phyloP scores from a whole-genome alignment of 1,140 invertebrate genomes.

The Neuroterus valhalla region DNA sequence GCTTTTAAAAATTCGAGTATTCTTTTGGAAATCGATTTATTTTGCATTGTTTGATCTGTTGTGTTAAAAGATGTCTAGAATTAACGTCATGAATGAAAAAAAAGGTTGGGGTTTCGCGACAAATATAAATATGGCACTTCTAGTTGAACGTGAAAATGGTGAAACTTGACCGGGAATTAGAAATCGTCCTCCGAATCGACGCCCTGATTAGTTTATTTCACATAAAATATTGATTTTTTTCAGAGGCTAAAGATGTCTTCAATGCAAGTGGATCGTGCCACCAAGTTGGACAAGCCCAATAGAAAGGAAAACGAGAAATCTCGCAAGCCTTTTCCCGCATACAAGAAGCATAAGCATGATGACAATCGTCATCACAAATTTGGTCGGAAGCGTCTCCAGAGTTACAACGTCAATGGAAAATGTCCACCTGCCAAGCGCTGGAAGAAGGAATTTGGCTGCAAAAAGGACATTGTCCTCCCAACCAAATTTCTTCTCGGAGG shows the following conservation, averaged over 20 bases:
- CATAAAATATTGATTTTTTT: conserved; percentile 37
- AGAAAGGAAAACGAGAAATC: conserved; percentile 70
- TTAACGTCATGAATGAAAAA: too few species aligned
- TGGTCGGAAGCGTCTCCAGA: conserved; percentile 75
- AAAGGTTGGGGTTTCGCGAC: too few species aligned
- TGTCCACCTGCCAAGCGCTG: conserved; percentile 79
- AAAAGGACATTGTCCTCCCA: conserved; percentile 78
- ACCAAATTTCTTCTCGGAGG: conserved; percentile 96
- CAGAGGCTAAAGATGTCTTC: conserved; percentile 59
- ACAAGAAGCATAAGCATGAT: conserved; percentile 72
- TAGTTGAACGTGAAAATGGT: too few species aligned
- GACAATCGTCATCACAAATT: conserved; percentile 72
- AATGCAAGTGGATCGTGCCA: conserved; percentile 62
- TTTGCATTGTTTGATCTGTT: too few species aligned
- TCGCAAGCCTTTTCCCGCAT: conserved; percentile 57
- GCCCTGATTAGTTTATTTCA: not conserved
- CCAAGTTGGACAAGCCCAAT: conserved; percentile 56
- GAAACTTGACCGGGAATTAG: too few species aligned
- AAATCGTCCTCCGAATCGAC: too few species aligned
- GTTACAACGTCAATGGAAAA: conserved; percentile 73
- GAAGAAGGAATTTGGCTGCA: conserved; percentile 78
- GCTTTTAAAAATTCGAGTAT: too few species aligned
- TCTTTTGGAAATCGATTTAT: too few species aligned
- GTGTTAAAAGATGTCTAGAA: too few species aligned
- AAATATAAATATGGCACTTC: too few species aligned